Percentiles rank a stretch among this genome's conserved stretches.
phyloP scores from a whole-genome alignment of 2,797 vertebrate genomes.

The Cygnus olor region DNA sequence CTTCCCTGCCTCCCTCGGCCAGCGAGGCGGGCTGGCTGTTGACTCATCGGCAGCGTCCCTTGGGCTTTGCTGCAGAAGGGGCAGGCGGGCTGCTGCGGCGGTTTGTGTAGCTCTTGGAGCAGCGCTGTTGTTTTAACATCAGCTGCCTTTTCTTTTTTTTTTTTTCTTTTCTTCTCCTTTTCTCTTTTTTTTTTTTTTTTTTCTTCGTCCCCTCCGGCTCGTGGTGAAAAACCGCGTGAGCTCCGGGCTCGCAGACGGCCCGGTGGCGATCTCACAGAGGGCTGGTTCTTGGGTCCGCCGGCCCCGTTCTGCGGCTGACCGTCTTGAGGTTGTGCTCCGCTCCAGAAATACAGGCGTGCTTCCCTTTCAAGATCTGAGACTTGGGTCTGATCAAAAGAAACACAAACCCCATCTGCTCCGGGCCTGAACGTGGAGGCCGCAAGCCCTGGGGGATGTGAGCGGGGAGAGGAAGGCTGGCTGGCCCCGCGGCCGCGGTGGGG shows the following conservation, averaged over 20 bases:
- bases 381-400: slow-evolving; percentile 23
- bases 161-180: too few species aligned
- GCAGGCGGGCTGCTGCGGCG: slow-evolving; percentile 60
- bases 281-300: not conserved
- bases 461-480: not conserved
- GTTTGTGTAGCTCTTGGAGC: slow-evolving; percentile 39
- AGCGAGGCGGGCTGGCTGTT: slow-evolving; percentile 45
- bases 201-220: not conserved
- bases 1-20: slow-evolving; percentile 32
- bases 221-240: not conserved
- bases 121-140: not conserved
- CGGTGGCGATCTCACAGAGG: not conserved
- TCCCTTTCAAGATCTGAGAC: not conserved
- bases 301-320: not conserved
- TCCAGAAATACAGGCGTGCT: not conserved
- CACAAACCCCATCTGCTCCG: not conserved
- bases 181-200: too few species aligned
- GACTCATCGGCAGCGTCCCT: slow-evolving; percentile 65
- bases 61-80: slow-evolving; percentile 64
- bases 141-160: not conserved
- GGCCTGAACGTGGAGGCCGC: not conserved
- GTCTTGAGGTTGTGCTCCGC: not conserved
- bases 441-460: not conserved
- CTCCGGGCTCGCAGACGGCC: slow-evolving; percentile 20
- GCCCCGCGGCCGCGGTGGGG: too few species aligned